Conservation (phyloP, 1,140 invertebrate species). For the Megathymus violae region DNA sequence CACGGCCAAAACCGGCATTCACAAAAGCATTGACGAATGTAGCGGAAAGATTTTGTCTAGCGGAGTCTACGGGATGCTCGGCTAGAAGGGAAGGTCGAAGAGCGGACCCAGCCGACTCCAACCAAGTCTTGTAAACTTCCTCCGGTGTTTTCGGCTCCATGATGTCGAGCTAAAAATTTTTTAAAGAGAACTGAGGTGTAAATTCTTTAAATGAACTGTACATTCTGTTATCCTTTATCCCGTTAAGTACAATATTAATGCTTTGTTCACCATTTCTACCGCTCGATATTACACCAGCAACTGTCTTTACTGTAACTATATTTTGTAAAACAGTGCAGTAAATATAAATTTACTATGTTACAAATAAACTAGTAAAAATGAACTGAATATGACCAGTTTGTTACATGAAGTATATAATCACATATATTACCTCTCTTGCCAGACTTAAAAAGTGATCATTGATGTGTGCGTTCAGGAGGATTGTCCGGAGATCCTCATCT, state of each 20-base stretch:
- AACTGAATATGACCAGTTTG: too few species aligned
- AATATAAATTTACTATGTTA: too few species aligned
- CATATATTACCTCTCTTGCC: conserved; percentile 92
- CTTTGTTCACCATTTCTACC: too few species aligned
- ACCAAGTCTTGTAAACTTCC: conserved; percentile 99
- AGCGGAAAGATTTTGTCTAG: conserved; percentile 97
- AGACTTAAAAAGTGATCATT: conserved; percentile 98
- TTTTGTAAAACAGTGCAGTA: too few species aligned
- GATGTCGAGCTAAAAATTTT: conserved; percentile 96
- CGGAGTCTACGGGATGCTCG: conserved; percentile 92
- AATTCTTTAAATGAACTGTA: too few species aligned
- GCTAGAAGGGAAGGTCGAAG: conserved; percentile 90
- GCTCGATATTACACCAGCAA: too few species aligned
- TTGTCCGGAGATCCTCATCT: conserved; percentile 96
- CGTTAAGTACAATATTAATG: too few species aligned
- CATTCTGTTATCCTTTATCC: too few species aligned
- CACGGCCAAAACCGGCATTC: conserved; percentile 98
- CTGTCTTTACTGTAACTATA: too few species aligned
- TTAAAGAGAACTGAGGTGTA: too few species aligned
- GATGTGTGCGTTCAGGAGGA: conserved; percentile 98
- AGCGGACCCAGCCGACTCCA: conserved; percentile 95
- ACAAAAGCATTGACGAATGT: conserved; percentile 99
- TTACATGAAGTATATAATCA: too few species aligned
- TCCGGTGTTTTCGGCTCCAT: conserved; percentile 99
- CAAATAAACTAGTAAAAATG: too few species aligned